phyloP scores from a whole-genome alignment of 2,113 vertebrate genomes.

The Malurus alboscapulatus region DNA sequence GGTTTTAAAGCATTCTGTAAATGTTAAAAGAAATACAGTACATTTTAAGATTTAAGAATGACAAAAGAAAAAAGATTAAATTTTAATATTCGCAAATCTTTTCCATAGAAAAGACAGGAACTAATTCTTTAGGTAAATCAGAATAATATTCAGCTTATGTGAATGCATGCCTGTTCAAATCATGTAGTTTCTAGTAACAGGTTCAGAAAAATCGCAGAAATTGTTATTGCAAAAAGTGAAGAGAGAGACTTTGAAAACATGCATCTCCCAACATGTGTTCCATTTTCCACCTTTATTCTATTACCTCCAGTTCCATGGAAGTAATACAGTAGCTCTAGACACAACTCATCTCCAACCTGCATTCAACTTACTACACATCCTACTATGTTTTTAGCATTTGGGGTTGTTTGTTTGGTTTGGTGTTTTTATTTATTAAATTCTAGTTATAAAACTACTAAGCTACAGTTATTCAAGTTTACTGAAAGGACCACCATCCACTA shows the following conservation, averaged over 20 bases:
- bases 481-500: neutral
- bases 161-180: neutral
- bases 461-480: neutral
- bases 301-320: neutral
- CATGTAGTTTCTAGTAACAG: neutral
- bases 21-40: conserved; percentile 8
- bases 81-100: neutral
- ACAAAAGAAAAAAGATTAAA: neutral
- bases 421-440: neutral
- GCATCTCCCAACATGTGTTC: neutral
- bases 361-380: neutral
- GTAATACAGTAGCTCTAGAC: neutral
- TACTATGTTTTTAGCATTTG: neutral
- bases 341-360: neutral
- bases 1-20: conserved; percentile 85
- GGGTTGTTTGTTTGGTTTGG: neutral
- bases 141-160: neutral
- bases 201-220: neutral
- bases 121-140: neutral
- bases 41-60: neutral
- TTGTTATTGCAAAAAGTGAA: neutral
- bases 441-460: neutral
- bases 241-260: neutral
- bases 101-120: neutral
- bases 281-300: neutral